Evolutionary conservation across 2,113 vertebrate genomes (phyloP).

Genomic region (Strix aluco): DNA sequence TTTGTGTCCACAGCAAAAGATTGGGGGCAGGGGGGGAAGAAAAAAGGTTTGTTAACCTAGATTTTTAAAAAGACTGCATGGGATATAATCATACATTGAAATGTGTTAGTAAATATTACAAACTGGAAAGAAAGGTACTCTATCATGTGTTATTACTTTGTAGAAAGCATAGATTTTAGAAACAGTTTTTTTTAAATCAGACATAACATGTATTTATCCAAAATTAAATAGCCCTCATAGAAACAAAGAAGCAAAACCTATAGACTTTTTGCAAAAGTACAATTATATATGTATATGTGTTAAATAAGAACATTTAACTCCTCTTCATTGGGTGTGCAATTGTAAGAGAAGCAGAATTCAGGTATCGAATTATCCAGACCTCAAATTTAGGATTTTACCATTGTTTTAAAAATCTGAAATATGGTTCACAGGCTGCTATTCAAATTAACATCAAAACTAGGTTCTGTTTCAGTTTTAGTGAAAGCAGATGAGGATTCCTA

Average conservation of each 20-base stretch:
- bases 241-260: background rate
- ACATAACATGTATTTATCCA: background rate
- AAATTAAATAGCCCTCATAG: background rate
- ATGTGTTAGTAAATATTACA: background rate
- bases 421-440: background rate
- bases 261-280: background rate
- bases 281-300: background rate
- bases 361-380: background rate
- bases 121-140: background rate
- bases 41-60: background rate
- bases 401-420: constrained; percentile 4
- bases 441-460: constrained; percentile 34
- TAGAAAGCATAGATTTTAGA: background rate
- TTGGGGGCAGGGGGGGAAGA: rapidly evolving
- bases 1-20: background rate
- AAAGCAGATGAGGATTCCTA: constrained; percentile 50
- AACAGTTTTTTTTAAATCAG: background rate
- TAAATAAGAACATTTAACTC: background rate
- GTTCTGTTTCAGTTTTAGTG: constrained; percentile 45
- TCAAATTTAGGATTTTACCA: background rate
- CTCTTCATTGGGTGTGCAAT: background rate
- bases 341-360: background rate
- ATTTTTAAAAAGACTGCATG: background rate
- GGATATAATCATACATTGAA: background rate
- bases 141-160: background rate